Evolutionary conservation across 2,888 invertebrate genomes (phyloP).

Genomic region (Drosophila ustulata): DNA sequence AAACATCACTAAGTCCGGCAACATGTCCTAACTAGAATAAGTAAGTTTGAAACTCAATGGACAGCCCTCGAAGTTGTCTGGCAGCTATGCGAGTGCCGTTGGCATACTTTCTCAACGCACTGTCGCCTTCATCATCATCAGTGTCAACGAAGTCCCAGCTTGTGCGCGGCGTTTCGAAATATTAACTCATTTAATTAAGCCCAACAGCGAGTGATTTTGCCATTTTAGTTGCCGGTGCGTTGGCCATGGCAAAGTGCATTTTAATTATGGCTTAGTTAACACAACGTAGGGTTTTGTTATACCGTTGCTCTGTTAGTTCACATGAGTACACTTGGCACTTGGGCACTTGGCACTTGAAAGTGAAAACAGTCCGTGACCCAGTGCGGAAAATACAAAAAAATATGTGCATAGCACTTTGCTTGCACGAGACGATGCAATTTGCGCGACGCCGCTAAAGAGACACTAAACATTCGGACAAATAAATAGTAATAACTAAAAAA

Average conservation of each 20-base stretch:
- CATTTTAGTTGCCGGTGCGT: slow-evolving; percentile 31
- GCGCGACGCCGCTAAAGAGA: slow-evolving; percentile 33
- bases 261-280: slow-evolving; percentile 67
- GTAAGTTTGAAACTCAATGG: not conserved
- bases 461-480: slow-evolving; percentile 24
- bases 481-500: slow-evolving; percentile 24
- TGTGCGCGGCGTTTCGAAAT: slow-evolving; percentile 33
- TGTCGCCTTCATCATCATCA: slow-evolving; percentile 28
- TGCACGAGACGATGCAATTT: slow-evolving; percentile 57
- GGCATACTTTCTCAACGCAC: slow-evolving; percentile 71
- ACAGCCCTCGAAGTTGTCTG: not conserved
- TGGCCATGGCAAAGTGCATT: slow-evolving; percentile 66
- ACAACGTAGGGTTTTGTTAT: slow-evolving; percentile 21
- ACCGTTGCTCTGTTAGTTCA: slow-evolving; percentile 25
- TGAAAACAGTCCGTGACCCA: slow-evolving; percentile 64
- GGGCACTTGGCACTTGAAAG: slow-evolving; percentile 61
- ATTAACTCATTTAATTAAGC: slow-evolving; percentile 60
- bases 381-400: slow-evolving; percentile 29
- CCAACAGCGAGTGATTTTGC: slow-evolving; percentile 52
- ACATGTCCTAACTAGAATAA: not conserved
- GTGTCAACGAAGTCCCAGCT: not conserved
- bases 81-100: slow-evolving; percentile 19
- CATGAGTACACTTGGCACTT: slow-evolving; percentile 25
- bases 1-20: not conserved
- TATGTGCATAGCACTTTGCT: slow-evolving; percentile 41